Evolutionary conservation across 2,888 invertebrate species (phyloP).

Genomic region (Epistrophe eligans): DNA sequence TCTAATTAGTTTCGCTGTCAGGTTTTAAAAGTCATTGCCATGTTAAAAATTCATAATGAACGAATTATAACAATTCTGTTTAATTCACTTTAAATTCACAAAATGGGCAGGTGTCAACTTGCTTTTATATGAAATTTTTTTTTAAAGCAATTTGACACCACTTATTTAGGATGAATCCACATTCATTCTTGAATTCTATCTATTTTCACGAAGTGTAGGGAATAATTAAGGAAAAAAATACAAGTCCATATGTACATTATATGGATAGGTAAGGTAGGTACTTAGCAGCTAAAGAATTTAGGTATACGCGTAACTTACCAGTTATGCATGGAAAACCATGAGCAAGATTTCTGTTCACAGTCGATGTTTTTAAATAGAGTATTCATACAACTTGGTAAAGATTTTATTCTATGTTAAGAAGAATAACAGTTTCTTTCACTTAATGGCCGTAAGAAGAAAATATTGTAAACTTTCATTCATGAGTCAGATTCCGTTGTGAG

Average conservation of each 20-base stretch:
- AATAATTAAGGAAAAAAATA: background rate
- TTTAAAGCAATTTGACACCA: background rate
- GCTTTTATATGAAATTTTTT: background rate
- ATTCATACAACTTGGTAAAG: background rate
- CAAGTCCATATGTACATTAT: background rate
- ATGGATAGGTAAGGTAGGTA: background rate
- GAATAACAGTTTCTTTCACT: slow-evolving; percentile 34
- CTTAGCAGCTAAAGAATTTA: background rate
- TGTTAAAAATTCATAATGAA: background rate
- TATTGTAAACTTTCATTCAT: slow-evolving; percentile 62
- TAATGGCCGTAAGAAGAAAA: slow-evolving; percentile 26
- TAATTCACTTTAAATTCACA: background rate
- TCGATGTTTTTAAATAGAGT: background rate
- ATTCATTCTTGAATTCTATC: background rate
- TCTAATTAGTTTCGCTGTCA: slow-evolving; percentile 59
- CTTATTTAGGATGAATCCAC: background rate
- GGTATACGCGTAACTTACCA: slow-evolving; percentile 15
- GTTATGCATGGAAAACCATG: slow-evolving; percentile 1
- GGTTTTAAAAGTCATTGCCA: slow-evolving; percentile 21
- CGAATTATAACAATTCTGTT: background rate
- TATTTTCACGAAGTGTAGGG: background rate
- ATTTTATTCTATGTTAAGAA: slow-evolving; percentile 6
- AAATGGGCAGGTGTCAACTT: background rate
- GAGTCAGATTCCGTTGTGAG: slow-evolving; percentile 29
- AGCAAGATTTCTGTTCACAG: background rate